Evolutionary conservation across 2,888 invertebrate species (phyloP).

Genomic region (Tachystola acroxantha): DNA sequence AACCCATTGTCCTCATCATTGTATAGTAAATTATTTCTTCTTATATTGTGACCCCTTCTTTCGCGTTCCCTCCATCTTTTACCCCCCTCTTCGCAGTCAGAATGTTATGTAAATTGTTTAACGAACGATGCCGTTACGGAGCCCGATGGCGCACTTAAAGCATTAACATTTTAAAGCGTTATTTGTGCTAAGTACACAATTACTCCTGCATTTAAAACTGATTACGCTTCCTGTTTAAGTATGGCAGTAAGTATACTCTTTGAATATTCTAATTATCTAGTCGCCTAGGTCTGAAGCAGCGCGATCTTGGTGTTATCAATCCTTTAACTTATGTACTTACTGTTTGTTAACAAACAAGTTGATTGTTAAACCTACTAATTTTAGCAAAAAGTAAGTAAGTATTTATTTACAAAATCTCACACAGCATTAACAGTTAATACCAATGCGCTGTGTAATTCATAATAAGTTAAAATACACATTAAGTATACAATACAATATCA

Average conservation of each 20-base stretch:
- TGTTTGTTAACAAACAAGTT: no score
- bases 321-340: no score
- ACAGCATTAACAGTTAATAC: no score
- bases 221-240: constrained; percentile 40
- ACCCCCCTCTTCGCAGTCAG: constrained; percentile 23
- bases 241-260: no score
- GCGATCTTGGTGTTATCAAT: no score
- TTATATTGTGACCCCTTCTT: constrained; percentile 7
- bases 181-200: constrained; percentile 66
- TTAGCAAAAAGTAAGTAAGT: no score
- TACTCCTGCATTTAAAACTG: constrained; percentile 60
- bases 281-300: constrained; percentile 12
- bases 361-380: no score
- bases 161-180: constrained; percentile 66
- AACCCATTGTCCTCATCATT: no score
- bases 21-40: not conserved
- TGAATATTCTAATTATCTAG: constrained; percentile 48
- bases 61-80: constrained; percentile 1
- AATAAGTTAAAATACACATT: no score
- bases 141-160: constrained; percentile 56
- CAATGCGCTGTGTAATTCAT: no score
- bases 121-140: constrained; percentile 50
- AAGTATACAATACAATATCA: no score
- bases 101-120: constrained; percentile 67
- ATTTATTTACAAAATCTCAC: no score